A percentile compares a stretch with the other conserved stretches of the same genome.
Conservation (phyloP, 2,888 invertebrate species). For the Rhagium mordax region DNA sequence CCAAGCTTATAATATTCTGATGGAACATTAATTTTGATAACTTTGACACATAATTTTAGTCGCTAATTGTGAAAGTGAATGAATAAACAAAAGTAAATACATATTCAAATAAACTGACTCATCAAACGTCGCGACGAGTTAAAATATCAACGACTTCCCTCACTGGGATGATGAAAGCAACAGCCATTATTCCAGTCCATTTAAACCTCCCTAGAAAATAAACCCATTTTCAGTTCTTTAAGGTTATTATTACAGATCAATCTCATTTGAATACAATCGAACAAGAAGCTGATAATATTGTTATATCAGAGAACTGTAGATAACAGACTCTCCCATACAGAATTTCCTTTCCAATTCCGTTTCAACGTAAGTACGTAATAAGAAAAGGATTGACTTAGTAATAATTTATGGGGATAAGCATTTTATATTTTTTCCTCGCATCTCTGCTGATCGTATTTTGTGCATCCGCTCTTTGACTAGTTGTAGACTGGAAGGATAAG, state of each 20-base stretch:
- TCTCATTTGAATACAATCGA: background rate
- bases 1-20: no score
- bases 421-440: constrained; percentile 14
- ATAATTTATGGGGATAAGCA: constrained; percentile 18
- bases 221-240: background rate
- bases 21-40: no score
- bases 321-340: background rate
- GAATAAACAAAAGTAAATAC: no score
- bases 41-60: no score
- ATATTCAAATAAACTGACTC: no score
- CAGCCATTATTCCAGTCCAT: background rate
- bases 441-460: background rate
- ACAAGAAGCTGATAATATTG: background rate
- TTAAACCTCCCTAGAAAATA: background rate
- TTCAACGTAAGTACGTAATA: background rate
- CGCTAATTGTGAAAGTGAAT: no score
- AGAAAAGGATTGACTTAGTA: background rate
- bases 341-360: background rate
- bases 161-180: background rate
- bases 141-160: background rate
- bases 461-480: constrained; percentile 1
- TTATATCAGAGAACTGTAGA: background rate
- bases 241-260: no score
- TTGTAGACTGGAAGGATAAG: constrained; percentile 10
- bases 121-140: background rate